Evolutionary conservation across 2,888 invertebrate species (phyloP).

Genomic region (Nymphalis urticae): DNA sequence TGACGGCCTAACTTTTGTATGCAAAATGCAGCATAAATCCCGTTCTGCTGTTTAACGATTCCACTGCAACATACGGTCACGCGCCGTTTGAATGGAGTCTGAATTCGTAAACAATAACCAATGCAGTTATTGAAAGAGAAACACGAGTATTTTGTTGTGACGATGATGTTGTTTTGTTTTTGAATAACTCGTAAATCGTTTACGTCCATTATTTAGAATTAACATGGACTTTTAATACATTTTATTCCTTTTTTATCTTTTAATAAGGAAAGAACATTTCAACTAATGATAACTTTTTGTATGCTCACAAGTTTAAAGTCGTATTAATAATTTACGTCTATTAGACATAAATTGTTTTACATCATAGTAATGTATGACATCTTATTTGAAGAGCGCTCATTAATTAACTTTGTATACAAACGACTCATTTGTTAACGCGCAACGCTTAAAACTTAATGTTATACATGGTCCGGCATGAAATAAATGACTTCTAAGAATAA

Average conservation of each 20-base stretch:
- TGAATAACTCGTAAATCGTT: constrained; percentile 7
- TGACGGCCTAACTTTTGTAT: constrained; percentile 38
- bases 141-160: constrained; percentile 8
- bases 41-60: constrained; percentile 31
- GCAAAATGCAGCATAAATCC: constrained; percentile 45
- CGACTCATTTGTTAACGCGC: background rate
- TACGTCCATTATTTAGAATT: background rate
- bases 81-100: constrained; percentile 43
- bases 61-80: constrained; percentile 45
- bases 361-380: too few species aligned
- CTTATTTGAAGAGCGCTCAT: background rate
- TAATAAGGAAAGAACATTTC: too few species aligned
- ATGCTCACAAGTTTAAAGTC: too few species aligned
- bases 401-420: constrained; percentile 6
- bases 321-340: too few species aligned
- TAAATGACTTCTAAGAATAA: constrained; percentile 23
- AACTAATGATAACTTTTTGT: too few species aligned
- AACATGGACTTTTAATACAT: background rate
- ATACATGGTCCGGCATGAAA: constrained; percentile 43
- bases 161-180: constrained; percentile 2
- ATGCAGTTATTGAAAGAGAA: constrained; percentile 56
- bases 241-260: background rate
- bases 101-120: constrained; percentile 48
- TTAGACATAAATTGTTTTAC: too few species aligned
- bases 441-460: background rate